Evolutionary conservation across 2,797 vertebrate genomes (phyloP).

Genomic region (Chromis chromis): DNA sequence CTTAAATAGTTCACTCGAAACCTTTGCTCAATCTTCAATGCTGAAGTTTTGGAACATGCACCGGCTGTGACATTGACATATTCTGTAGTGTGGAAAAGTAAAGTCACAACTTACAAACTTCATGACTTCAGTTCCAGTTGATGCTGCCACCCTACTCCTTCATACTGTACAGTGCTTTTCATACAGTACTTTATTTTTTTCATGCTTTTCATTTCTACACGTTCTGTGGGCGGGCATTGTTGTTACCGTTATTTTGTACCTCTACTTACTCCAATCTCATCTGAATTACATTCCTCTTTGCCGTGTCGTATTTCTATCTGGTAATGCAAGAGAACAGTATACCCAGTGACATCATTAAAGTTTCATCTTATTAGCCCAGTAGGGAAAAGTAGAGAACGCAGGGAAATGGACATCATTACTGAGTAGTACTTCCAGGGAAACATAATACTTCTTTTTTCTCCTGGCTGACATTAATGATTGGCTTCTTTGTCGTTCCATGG

Average conservation of each 20-base stretch:
- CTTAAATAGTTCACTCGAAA: neutral
- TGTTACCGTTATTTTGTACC: constrained; percentile 18
- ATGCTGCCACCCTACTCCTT: neutral
- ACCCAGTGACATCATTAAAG: constrained; percentile 60
- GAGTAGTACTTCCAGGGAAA: constrained; percentile 63
- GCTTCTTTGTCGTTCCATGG: constrained; percentile 63
- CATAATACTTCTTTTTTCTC: constrained; percentile 52
- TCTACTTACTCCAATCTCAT: constrained; percentile 14
- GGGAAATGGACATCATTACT: constrained; percentile 69
- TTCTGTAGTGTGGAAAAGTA: neutral
- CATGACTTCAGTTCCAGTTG: too few relatives aligned
- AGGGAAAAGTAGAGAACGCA: constrained; percentile 49
- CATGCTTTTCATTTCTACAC: neutral
- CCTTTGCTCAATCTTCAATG: neutral
- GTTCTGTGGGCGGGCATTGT: neutral
- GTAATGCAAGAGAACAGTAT: constrained; percentile 44
- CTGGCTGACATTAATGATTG: constrained; percentile 74
- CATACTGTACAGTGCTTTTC: neutral
- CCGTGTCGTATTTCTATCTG: constrained; percentile 21
- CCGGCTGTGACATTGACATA: neutral
- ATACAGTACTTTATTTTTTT: neutral
- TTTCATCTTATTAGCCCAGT: constrained; percentile 64
- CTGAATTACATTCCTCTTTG: constrained; percentile 15
- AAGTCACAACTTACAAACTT: neutral
- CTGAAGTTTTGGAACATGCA: neutral